Evolutionary conservation across 2,797 vertebrate genomes (phyloP).

Genomic region (Falco biarmicus): DNA sequence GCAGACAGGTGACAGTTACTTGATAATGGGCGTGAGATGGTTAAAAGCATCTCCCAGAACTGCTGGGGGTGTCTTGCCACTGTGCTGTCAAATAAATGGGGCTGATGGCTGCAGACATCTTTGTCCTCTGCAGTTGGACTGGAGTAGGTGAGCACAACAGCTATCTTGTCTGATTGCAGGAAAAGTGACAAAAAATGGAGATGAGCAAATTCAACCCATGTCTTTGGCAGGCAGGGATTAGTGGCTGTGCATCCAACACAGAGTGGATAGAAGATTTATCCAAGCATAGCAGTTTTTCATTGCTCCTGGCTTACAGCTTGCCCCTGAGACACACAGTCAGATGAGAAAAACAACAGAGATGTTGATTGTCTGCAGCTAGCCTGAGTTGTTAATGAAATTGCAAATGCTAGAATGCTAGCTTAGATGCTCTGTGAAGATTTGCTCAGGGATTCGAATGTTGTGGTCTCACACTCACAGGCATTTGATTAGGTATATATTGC

Average conservation of each 20-base stretch:
- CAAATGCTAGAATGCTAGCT: background rate
- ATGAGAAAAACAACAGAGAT: slow-evolving; percentile 28
- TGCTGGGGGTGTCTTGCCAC: background rate
- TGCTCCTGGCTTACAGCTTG: slow-evolving; percentile 41
- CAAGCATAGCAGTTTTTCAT: slow-evolving; percentile 7
- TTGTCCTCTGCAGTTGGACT: background rate
- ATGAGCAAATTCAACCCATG: background rate
- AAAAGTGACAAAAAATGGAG: background rate
- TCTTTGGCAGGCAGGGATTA: slow-evolving; percentile 6
- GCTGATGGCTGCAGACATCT: background rate
- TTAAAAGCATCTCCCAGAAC: background rate
- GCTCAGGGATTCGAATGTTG: slow-evolving; percentile 1
- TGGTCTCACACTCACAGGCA: background rate
- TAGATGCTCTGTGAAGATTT: slow-evolving; percentile 3
- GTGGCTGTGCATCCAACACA: background rate
- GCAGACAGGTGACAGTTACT: background rate
- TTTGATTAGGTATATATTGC: slow-evolving; percentile 13
- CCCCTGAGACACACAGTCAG: slow-evolving; percentile 19
- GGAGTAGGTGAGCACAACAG: background rate
- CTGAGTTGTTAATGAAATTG: slow-evolving; percentile 8
- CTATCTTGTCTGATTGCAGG: background rate
- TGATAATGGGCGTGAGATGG: background rate
- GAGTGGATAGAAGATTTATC: background rate
- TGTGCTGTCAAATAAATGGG: background rate
- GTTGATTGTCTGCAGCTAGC: background rate